Evolutionary conservation across 2,797 vertebrate species (phyloP).

Genomic region (Simalia tracyae): DNA sequence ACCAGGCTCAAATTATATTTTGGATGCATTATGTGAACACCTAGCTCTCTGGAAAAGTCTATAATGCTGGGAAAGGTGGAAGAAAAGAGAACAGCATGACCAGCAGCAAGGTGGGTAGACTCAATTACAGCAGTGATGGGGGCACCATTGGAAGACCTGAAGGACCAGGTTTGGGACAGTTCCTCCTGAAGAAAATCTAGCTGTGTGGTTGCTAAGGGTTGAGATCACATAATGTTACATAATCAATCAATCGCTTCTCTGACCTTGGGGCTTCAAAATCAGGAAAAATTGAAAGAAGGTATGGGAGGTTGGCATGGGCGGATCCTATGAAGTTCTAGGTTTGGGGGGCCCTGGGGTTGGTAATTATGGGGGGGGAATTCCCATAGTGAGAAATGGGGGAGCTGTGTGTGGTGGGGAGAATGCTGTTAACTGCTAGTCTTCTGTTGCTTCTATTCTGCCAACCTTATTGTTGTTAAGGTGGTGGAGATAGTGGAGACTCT

Average conservation of each 20-base stretch:
- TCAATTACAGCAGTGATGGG: neutral
- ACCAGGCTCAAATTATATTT: neutral
- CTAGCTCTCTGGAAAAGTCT: neutral
- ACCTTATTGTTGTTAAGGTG: no score
- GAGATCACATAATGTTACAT: neutral
- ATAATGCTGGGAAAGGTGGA: neutral
- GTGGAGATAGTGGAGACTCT: no score
- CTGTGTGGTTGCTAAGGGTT: neutral
- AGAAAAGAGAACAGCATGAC: neutral
- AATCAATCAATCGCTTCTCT: neutral
- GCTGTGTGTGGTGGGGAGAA: no score
- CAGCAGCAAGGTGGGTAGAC: neutral
- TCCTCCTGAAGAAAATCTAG: neutral
- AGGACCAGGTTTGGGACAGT: neutral
- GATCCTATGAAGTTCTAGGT: no score
- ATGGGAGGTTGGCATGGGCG: no score
- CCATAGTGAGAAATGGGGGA: no score
- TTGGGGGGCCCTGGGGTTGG: no score
- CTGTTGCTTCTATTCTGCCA: no score
- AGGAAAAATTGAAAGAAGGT: no score
- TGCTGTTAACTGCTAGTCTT: no score
- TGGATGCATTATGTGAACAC: neutral
- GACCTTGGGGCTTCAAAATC: neutral
- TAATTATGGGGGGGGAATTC: no score
- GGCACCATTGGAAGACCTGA: neutral